A percentile compares a stretch with the other conserved stretches of the same genome.
phyloP scores from a whole-genome alignment of 2,797 vertebrate species.

The Aselliscus stoliczkanus region DNA sequence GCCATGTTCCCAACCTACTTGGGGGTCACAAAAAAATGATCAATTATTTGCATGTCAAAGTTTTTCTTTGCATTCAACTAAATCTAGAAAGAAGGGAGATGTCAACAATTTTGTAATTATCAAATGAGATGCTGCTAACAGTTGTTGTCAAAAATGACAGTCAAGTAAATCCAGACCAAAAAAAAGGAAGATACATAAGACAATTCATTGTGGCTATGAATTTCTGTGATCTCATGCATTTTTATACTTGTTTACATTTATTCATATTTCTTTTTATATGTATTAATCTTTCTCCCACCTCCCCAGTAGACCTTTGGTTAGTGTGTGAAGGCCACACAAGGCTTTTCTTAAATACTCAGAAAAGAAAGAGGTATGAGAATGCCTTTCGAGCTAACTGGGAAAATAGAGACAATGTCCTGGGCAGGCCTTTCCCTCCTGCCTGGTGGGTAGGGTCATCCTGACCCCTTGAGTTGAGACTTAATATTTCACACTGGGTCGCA shows the following conservation, averaged over 20 bases:
- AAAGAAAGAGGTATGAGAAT: background rate
- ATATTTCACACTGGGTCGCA: background rate
- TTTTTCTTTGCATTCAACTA: constrained; percentile 1
- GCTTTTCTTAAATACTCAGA: background rate
- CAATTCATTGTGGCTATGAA: background rate
- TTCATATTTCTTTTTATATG: background rate
- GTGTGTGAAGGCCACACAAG: background rate
- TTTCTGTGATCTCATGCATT: background rate
- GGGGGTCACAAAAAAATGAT: background rate
- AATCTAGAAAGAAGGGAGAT: background rate
- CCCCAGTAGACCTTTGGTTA: background rate
- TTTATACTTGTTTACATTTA: constrained; percentile 8
- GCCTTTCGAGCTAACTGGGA: background rate
- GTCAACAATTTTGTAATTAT: constrained; percentile 13
- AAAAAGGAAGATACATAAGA: background rate
- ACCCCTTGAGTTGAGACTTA: background rate
- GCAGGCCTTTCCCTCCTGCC: background rate
- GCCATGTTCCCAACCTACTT: background rate
- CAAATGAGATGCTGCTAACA: background rate
- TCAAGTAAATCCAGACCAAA: background rate
- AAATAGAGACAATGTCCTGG: background rate
- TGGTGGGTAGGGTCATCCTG: background rate
- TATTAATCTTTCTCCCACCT: background rate
- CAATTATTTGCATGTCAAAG: constrained; percentile 4
- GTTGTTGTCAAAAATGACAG: background rate